Conservation (phyloP, 2,888 invertebrate species). For the Tubulanus polymorphus region DNA sequence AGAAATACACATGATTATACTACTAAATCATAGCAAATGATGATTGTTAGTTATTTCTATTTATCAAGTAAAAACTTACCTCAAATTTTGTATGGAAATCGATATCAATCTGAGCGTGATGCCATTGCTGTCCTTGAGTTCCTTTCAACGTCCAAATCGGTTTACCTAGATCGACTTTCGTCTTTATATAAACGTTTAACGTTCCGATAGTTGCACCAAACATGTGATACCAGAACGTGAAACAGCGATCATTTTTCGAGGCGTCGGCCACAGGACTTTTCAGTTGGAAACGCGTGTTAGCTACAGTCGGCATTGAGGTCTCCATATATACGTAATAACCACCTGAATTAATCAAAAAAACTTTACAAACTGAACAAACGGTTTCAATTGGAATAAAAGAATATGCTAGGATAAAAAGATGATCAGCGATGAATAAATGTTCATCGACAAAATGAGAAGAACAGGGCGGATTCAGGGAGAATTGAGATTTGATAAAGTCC, state of each 20-base stretch:
- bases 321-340: conserved; percentile 45
- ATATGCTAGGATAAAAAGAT: no score
- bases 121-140: conserved; percentile 37
- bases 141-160: conserved; percentile 33
- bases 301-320: conserved; percentile 27
- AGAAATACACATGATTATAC: no score
- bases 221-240: conserved; percentile 40
- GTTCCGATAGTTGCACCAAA: conserved; percentile 33
- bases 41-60: no score
- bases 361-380: not conserved
- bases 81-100: no score
- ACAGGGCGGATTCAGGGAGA: no score
- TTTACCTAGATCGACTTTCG: conserved; percentile 18
- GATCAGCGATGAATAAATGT: no score
- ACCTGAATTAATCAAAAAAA: conserved; percentile 11
- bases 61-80: no score
- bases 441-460: no score
- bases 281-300: conserved; percentile 35
- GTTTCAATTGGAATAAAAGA: no score
- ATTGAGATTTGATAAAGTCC: no score
- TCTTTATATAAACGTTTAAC: conserved; percentile 29
- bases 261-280: conserved; percentile 23
- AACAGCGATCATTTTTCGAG: conserved; percentile 22
- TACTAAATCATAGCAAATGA: no score
- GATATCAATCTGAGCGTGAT: no score